Conservation (phyloP, 2,888 invertebrate genomes). For the Dione vanillae region DNA sequence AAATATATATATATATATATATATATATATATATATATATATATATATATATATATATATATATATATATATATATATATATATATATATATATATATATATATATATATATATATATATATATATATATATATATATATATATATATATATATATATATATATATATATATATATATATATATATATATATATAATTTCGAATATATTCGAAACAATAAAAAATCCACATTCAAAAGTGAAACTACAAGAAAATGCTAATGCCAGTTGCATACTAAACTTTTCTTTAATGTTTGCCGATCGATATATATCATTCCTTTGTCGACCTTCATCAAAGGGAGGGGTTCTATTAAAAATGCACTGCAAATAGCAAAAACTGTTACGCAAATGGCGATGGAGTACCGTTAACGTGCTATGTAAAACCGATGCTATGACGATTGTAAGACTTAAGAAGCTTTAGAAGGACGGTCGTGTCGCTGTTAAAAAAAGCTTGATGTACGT, state of each 20-base stretch:
- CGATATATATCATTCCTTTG: slow-evolving; percentile 47
- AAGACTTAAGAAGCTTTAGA: slow-evolving; percentile 26
- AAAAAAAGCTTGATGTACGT: not conserved
- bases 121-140: too few relatives aligned
- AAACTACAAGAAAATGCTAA: slow-evolving; percentile 11
- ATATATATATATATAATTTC: too few relatives aligned
- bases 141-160: too few relatives aligned
- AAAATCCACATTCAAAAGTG: not conserved
- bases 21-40: too few relatives aligned
- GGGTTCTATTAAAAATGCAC: slow-evolving; percentile 55
- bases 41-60: too few relatives aligned
- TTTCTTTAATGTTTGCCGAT: slow-evolving; percentile 49
- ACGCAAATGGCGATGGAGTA: slow-evolving; percentile 58
- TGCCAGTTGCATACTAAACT: slow-evolving; percentile 36
- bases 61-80: too few relatives aligned
- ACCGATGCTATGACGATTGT: slow-evolving; percentile 33
- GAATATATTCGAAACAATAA: not conserved
- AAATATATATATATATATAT: too few relatives aligned
- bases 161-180: too few relatives aligned
- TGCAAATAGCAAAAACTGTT: slow-evolving; percentile 65
- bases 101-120: too few relatives aligned
- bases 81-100: too few relatives aligned
- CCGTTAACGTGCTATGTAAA: slow-evolving; percentile 54
- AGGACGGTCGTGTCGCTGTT: not conserved
- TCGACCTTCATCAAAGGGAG: slow-evolving; percentile 53